Base-by-base conservation (phyloP, 2,113 vertebrate genomes). In the Turnix velox region DNA sequence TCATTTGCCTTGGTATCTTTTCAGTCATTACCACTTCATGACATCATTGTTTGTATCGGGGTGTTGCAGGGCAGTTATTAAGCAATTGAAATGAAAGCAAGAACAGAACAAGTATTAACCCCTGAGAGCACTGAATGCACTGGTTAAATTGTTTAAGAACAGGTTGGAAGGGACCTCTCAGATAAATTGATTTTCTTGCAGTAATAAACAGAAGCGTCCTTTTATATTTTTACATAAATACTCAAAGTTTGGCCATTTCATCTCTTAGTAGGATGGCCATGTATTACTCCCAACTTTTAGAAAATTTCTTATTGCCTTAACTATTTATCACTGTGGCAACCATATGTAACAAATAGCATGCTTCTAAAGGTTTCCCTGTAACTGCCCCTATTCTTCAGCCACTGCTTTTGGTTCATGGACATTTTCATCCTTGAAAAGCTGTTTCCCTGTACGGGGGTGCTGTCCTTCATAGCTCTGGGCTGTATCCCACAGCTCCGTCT, bases 371-470 rank as follows among this genome's bases (percentile, higher is more conserved):
- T 15, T 49, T 88, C 51, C 40, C 9, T 10, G 4, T 48, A 42
- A 20, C 27, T 17, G 24, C 58, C 67, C 35, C 43, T 86, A 10
- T 3, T 84, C 81, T 65, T 51, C 31, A 46, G 58, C 33, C 9
- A 3, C 24, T 52, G 35, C 6, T 35, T 35, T 24, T 3, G 2
- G 13, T 40, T 83, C 40, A 33, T 0, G 0, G 15, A 5, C 51
- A 8, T 80, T 87, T 72, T 82, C 19, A 31, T 31, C 42, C 40
- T 69, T 42, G 20, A 31, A 18, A 39, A 58, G 14, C 18, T 74
- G 8, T 69, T 77, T 78, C 33, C 7, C 24, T 68, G 68, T 23
- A 37, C 46, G 30, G 37, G 30, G 13, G 23, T 82, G 35, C 19
- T 63, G 20, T 55, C 18, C 55, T 61, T 15, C 22, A 37, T 39